Evolutionary conservation across 2,888 invertebrate genomes (phyloP), one percentile per base, ranked within the genome.

Genomic region (Keiferia lycopersicella): DNA sequence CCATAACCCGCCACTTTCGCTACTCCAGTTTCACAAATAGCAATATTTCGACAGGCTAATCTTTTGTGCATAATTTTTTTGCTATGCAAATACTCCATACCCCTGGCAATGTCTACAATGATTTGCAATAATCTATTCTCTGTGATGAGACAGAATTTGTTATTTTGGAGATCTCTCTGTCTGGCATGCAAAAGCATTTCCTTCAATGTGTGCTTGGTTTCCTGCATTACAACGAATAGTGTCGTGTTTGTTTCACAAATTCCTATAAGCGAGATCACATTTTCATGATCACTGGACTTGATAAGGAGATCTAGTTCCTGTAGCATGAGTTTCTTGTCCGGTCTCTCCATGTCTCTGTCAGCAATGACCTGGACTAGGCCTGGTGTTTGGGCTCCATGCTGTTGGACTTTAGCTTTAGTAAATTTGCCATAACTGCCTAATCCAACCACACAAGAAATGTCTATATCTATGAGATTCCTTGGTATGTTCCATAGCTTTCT

Each of bases 1-100:
- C 96, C 97, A 79, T 95, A 96, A 14, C 96, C 94, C 50, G 94
- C 93, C 18, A 97, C 87, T 87, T 97, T 97, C 0, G 96, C 94
- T 60, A 93, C 91, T 62, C 94, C 94, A 61, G 93, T 93, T 58
- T 93, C 93, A 16, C 93, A 92, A 34, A 97, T 87, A 3, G 94
- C 92, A 30, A 97, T 91, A 76, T 95, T 96, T 61, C 96, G 93
- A 30, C 96, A 94, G 75, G 95, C 94, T 18, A 97, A 86, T 63
- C 94, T 93, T 67, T 94, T 95, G 76, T 97, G 97, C n/a, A 94
- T 79, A 66, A 96, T 94, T 84, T 94, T 94, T 69, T 93, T 93
- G 60, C 88, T 91, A 66, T 94, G 93, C 64, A 96, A 84, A 81
- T 95, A 95, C 62, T 94, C 93, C 95, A 96, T 94, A 18, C 95